Percentiles rank a stretch among this genome's conserved stretches.
Conservation (phyloP, 2,888 invertebrate genomes). For the Marasmarcha lunaedactyla region DNA sequence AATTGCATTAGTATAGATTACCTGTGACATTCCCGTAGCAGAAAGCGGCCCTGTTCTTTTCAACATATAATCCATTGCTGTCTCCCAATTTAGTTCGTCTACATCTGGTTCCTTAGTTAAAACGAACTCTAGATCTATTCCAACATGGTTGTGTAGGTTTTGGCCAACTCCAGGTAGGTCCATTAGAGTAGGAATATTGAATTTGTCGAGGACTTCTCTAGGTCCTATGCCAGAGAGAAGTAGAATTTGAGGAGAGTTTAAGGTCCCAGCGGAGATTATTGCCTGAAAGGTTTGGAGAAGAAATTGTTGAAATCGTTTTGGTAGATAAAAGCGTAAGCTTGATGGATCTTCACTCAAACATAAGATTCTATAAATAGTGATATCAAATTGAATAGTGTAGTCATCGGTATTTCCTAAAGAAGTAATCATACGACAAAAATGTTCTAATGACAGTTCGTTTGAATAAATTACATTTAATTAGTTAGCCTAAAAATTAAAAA, state of each 20-base stretch:
- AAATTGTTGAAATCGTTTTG: no score
- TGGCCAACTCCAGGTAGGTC: slow-evolving; percentile 77
- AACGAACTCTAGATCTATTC: slow-evolving; percentile 69
- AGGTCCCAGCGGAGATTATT: slow-evolving; percentile 72
- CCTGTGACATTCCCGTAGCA: slow-evolving; percentile 75
- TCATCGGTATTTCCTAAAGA: no score
- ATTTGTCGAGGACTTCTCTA: slow-evolving; percentile 65
- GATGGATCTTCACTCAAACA: not conserved
- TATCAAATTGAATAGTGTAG: no score
- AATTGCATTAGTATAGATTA: no score
- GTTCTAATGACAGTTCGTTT: no score
- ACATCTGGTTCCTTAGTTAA: slow-evolving; percentile 59
- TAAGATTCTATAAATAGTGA: no score
- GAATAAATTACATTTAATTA: no score
- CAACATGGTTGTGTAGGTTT: slow-evolving; percentile 78
- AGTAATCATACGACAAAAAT: no score
- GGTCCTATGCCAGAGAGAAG: slow-evolving; percentile 77
- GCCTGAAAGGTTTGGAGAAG: slow-evolving; percentile 45
- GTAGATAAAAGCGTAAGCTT: not conserved
- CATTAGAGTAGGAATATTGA: slow-evolving; percentile 70
- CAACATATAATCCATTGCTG: slow-evolving; percentile 72
- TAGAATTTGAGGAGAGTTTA: slow-evolving; percentile 77
- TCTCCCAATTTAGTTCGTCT: slow-evolving; percentile 72
- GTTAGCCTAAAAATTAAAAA: no score
- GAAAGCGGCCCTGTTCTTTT: slow-evolving; percentile 73